Conservation (phyloP, 2,113 vertebrate species). For the Glaucidium brasilianum region DNA sequence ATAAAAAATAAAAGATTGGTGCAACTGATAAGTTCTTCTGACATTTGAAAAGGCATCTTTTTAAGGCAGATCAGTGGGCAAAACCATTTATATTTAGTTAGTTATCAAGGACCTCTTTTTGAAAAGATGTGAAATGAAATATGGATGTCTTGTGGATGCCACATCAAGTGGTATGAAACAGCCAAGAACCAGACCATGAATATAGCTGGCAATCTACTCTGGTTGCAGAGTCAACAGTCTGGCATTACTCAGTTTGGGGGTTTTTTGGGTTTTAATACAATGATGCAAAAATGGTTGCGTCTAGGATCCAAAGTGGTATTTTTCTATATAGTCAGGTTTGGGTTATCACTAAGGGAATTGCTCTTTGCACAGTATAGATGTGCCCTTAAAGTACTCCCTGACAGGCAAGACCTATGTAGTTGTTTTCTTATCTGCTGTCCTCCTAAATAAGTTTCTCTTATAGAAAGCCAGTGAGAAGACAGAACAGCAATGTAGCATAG, state of each 20-base stretch:
- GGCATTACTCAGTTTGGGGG: neutral
- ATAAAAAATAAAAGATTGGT: neutral
- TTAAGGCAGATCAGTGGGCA: neutral
- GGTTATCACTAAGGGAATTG: neutral
- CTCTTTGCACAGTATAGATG: neutral
- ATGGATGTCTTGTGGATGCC: neutral
- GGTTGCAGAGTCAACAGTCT: slow-evolving; percentile 21
- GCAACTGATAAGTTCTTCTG: neutral
- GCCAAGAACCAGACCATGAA: neutral
- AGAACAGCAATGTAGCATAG: neutral
- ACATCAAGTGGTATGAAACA: neutral
- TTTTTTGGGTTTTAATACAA: neutral
- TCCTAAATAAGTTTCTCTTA: neutral
- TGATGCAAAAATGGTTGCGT: slow-evolving; percentile 7
- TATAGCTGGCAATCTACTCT: neutral
- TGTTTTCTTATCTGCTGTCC: neutral
- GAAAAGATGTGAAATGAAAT: neutral
- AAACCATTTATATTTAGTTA: neutral
- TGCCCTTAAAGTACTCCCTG: neutral
- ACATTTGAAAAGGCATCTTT: neutral
- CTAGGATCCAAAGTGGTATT: neutral
- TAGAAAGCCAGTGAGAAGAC: neutral
- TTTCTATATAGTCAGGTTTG: neutral
- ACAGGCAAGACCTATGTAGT: neutral
- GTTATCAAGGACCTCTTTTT: neutral